These are phyloP conservation scores for Pecten maximus DNA, from an alignment of 2,888 invertebrate genomes.

Conservation along the genomic window DNA sequence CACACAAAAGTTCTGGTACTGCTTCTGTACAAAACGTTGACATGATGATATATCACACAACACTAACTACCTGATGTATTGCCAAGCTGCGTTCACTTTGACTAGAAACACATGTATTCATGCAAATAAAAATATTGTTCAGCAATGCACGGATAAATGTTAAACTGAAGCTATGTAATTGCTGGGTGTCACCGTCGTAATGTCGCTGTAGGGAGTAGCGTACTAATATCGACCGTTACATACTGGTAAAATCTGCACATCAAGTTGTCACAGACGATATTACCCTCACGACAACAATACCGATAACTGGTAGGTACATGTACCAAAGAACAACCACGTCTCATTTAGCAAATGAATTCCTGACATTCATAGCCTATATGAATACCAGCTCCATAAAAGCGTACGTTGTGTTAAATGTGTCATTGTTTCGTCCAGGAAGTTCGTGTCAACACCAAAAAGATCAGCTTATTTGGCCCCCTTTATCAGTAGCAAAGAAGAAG, in stretches of 20 bases:
- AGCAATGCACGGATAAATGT: not conserved
- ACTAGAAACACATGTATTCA: not conserved
- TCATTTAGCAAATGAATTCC: no score
- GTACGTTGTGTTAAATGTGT: no score
- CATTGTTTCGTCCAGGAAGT: no score
- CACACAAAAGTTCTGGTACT: not conserved
- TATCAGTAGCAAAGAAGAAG: no score
- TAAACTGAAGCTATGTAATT: not conserved
- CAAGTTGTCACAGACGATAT: not conserved
- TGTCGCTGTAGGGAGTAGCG: not conserved
- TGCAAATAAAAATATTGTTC: not conserved
- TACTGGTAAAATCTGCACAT: not conserved
- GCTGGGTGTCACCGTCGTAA: not conserved
- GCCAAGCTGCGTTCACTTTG: not conserved
- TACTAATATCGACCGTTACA: not conserved
- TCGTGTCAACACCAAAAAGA: no score
- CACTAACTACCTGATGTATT: not conserved
- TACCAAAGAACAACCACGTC: no score
- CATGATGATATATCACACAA: not conserved
- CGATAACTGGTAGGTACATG: not conserved
- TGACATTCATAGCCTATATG: no score
- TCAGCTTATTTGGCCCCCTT: no score
- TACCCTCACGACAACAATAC: not conserved
- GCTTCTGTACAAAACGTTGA: not conserved
- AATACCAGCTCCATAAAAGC: no score